These are phyloP conservation scores for Frankliniella fusca DNA, from an alignment of 2,888 invertebrate species.

Conservation along the genomic window DNA sequence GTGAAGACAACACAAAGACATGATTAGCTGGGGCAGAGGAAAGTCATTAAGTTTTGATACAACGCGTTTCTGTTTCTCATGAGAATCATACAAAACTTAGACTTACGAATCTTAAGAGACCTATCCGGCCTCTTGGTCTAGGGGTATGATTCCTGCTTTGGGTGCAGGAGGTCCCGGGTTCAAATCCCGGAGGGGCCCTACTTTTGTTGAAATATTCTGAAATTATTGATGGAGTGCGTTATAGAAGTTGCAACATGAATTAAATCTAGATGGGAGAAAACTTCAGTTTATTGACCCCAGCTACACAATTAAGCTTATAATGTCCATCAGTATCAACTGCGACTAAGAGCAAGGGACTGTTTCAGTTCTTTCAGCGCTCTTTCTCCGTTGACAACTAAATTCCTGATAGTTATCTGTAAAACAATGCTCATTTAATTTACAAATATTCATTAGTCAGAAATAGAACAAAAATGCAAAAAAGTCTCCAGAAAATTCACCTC, in stretches of 20 bases:
- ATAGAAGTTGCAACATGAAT: not conserved
- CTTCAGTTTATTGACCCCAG: not conserved
- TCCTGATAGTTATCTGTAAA: slow-evolving; percentile 57
- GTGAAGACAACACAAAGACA: too few relatives aligned
- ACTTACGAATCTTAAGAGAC: too few relatives aligned
- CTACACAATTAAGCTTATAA: not conserved
- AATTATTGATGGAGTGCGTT: not conserved
- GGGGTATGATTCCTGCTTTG: slow-evolving; percentile 48
- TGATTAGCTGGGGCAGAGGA: too few relatives aligned
- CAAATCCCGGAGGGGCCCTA: slow-evolving; percentile 52
- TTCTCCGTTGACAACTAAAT: slow-evolving; percentile 64
- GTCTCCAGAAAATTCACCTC: slow-evolving; percentile 51
- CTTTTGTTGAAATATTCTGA: not conserved
- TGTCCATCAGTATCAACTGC: not conserved
- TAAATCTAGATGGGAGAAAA: not conserved
- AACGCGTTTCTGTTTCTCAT: too few relatives aligned
- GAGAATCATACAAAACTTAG: too few relatives aligned
- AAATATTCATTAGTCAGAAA: not conserved
- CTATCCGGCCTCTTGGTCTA: not conserved
- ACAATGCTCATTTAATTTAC: slow-evolving; percentile 26
- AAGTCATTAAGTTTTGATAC: too few relatives aligned
- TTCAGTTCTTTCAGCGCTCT: slow-evolving; percentile 64
- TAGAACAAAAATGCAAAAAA: not conserved
- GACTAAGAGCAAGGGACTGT: slow-evolving; percentile 44
- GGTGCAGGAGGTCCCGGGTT: slow-evolving; percentile 53